Base-by-base conservation (phyloP, 1,140 invertebrate species). In the Antheraea mylitta region DNA sequence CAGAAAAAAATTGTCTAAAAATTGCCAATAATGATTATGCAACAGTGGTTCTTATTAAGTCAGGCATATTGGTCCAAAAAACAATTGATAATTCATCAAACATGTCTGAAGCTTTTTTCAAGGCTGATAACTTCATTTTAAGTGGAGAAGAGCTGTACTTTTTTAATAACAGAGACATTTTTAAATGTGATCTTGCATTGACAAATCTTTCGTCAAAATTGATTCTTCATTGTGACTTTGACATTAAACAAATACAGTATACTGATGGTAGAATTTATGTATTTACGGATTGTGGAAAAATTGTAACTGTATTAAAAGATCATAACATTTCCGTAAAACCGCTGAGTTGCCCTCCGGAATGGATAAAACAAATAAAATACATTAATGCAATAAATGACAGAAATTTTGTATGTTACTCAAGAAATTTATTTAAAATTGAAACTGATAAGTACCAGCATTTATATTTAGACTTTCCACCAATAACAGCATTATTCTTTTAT, bases 351-450 rank as follows among this genome's bases (percentile, higher is more conserved):
- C 87, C 89, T 7, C 66, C 73, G 10, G 87, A 88, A 78, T 89
- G 87, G 87, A 73, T 89, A 18, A 80, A 77, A 66, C 87, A 89
- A 11, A 85, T 89, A 0, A 89, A 86, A 76, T 76, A 89, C 64
- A 81, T 91, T 9, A 45, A 60, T 69, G 80, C 79, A 19, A 71
- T 89, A 10, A 83, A 89, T 65, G 79, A 87, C 53, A 79, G 62
- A 53, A 91, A 91, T 37, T 89, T 79, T 71, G 77, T 91, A n/a
- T 89, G 85, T 71, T 91, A 87, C 65, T 91, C 89, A 16, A 68
- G 86, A 36, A 82, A 83, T 64, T 62, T 89, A 67, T 87, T 89
- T 48, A 83, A 87, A 77, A 81, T 89, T 42, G 85, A 88, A 74
- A 87, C 83, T 18, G 80, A 86, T 37, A 72, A 81, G 58, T 85